These are phyloP conservation scores for Lepus americanus DNA, from an alignment of 2,113 vertebrate genomes.

Conservation along the genomic window DNA sequence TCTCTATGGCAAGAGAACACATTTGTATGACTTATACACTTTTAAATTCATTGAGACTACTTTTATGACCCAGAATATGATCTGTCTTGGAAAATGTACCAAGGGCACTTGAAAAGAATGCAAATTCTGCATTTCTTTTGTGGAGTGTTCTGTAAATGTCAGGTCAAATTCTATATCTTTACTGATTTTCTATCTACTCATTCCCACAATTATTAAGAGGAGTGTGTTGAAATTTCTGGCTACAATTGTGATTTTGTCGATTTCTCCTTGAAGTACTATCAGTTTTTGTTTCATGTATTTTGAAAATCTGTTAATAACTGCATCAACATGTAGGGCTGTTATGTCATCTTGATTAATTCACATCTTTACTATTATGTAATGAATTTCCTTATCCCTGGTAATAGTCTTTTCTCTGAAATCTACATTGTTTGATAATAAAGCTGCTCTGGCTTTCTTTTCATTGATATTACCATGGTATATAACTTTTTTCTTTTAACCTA, in stretches of 20 bases:
- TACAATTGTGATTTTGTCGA: not conserved
- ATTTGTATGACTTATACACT: not conserved
- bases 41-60: not conserved
- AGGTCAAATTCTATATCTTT: not conserved
- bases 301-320: not conserved
- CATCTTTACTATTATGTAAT: not conserved
- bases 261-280: too few relatives aligned
- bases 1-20: not conserved
- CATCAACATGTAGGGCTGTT: not conserved
- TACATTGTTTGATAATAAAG: constrained; percentile 3
- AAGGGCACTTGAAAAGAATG: constrained; percentile 21
- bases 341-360: constrained; percentile 32
- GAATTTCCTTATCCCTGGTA: not conserved
- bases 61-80: constrained; percentile 34
- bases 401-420: constrained; percentile 19
- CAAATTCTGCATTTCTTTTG: not conserved
- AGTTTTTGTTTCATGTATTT: constrained; percentile 33
- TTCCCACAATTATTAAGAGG: constrained; percentile 38
- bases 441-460: not conserved
- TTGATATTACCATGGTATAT: not conserved
- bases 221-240: constrained; percentile 9
- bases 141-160: not conserved
- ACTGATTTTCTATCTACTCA: constrained; percentile 33
- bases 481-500: not conserved
- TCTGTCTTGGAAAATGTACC: constrained; percentile 17